Conservation (phyloP, 2,113 vertebrate species). For the Pterocles gutturalis region DNA sequence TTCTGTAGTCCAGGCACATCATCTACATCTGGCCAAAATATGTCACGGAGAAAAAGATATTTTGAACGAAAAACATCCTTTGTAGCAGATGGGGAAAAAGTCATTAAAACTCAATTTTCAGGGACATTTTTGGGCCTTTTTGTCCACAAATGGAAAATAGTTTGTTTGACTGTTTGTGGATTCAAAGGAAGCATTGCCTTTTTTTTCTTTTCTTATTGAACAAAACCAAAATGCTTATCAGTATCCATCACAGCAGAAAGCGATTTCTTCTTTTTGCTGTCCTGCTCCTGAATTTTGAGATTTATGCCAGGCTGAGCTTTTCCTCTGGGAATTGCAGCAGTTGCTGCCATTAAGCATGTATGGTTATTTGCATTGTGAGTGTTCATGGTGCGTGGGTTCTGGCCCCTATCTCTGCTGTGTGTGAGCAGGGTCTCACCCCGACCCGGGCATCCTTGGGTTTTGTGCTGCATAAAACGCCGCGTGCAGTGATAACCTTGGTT, state of each 20-base stretch:
- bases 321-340: background rate
- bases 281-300: background rate
- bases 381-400: accelerated
- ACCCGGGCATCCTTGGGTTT: background rate
- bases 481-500: accelerated
- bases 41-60: background rate
- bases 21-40: slow-evolving; percentile 3
- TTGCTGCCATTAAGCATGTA: accelerated
- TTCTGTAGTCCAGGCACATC: slow-evolving; percentile 5
- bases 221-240: background rate
- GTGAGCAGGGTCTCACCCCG: background rate
- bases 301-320: background rate
- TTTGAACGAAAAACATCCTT: background rate
- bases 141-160: background rate
- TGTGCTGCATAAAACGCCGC: accelerated
- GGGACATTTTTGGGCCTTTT: background rate
- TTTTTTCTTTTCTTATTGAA: background rate
- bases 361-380: accelerated
- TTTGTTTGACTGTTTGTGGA: background rate
- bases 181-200: background rate
- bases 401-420: accelerated
- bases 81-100: background rate
- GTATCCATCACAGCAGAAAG: background rate
- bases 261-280: background rate
- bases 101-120: background rate